These are phyloP conservation scores for Euborellia annulipes DNA, from an alignment of 1,140 invertebrate species.

Conservation along the genomic window DNA sequence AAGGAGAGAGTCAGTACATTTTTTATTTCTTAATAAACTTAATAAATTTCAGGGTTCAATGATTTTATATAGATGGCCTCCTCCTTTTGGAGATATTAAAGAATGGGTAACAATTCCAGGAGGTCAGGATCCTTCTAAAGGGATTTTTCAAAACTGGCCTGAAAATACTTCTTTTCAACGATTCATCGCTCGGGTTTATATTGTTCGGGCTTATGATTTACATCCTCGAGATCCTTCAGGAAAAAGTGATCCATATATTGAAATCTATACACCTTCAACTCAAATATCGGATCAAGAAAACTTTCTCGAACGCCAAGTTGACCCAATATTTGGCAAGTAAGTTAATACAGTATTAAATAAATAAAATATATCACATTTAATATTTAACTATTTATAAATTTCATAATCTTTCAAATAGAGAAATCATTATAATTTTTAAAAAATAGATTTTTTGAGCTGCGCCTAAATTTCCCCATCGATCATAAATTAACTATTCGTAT, in stretches of 20 bases:
- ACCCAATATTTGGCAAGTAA: conserved; percentile 74
- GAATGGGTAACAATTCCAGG: conserved; percentile 21
- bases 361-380: background rate
- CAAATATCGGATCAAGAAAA: conserved; percentile 51
- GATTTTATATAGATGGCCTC: conserved; percentile 27
- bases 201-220: conserved; percentile 53
- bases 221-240: conserved; percentile 54
- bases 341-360: conserved; percentile 17
- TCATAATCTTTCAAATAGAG: background rate
- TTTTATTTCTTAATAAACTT: too few species aligned
- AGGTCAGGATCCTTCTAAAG: conserved; percentile 32
- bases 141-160: conserved; percentile 44
- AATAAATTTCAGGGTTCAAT: conserved; percentile 32
- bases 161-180: conserved; percentile 43
- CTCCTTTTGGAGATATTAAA: conserved; percentile 22
- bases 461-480: conserved; percentile 55
- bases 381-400: background rate
- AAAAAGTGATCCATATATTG: conserved; percentile 64
- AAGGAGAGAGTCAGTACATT: too few species aligned
- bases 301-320: conserved; percentile 60
- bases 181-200: conserved; percentile 59
- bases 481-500: conserved; percentile 54
- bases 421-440: too few species aligned
- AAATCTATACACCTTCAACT: conserved; percentile 44
- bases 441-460: conserved; percentile 55